These are phyloP conservation scores for Charanyca ferruginea DNA, from an alignment of 2,888 invertebrate genomes.

Conservation along the genomic window DNA sequence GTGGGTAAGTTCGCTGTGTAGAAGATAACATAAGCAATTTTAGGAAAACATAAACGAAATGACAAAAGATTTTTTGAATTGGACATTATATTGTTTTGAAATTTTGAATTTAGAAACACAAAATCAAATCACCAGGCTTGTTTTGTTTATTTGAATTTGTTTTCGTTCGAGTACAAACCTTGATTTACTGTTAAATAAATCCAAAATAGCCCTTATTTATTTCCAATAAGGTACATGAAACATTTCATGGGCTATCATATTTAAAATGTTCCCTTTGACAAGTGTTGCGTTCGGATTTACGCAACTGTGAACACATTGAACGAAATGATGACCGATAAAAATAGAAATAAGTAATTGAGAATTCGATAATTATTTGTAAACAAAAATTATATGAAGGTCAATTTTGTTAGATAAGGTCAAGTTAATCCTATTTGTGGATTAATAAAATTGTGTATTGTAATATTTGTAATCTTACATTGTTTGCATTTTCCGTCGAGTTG, in stretches of 20 bases:
- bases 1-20: constrained; percentile 29
- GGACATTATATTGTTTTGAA: constrained; percentile 17
- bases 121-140: constrained; percentile 7
- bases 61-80: neutral
- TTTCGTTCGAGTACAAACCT: constrained; percentile 23
- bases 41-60: neutral
- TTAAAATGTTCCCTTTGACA: constrained; percentile 35
- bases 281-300: constrained; percentile 36
- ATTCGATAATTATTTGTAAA: constrained; percentile 6
- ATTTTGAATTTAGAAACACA: constrained; percentile 41
- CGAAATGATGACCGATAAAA: constrained; percentile 11
- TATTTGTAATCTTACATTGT: too few relatives aligned
- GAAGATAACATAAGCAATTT: constrained; percentile 1
- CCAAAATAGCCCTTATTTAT: neutral
- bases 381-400: constrained; percentile 2
- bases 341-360: neutral
- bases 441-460: neutral
- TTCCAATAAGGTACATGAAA: neutral
- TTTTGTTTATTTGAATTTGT: constrained; percentile 47
- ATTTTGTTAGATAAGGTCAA: neutral
- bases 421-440: neutral
- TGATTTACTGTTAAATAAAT: neutral
- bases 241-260: neutral
- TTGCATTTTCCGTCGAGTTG: too few relatives aligned
- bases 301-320: constrained; percentile 7